Conservation (phyloP, 1,140 invertebrate species). For the Cydia strobilella region DNA sequence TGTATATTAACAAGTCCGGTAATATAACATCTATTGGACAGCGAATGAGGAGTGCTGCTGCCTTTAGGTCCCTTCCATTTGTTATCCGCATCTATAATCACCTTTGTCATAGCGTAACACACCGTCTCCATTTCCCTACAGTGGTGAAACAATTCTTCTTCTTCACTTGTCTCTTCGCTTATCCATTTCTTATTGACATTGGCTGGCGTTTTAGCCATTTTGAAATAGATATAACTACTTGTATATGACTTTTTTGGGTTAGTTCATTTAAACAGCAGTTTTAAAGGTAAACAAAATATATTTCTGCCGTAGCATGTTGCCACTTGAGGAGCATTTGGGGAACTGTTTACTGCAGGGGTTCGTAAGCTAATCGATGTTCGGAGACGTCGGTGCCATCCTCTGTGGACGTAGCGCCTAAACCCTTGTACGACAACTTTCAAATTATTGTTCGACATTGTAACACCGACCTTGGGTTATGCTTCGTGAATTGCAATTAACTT, state of each 20-base stretch:
- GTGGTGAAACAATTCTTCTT: conserved; percentile 64
- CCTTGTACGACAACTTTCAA: conserved; percentile 63
- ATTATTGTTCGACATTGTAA: conserved; percentile 65
- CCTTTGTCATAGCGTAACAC: conserved; percentile 71
- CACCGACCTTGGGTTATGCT: conserved; percentile 54
- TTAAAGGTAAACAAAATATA: conserved; percentile 14
- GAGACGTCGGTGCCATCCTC: conserved; percentile 63
- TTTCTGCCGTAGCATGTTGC: conserved; percentile 44
- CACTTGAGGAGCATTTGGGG: conserved; percentile 54
- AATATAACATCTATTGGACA: conserved; percentile 73
- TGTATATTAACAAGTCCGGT: conserved; percentile 77
- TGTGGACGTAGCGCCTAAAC: conserved; percentile 44
- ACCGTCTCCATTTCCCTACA: conserved; percentile 67
- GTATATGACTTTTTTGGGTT: conserved; percentile 32
- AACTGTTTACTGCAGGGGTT: conserved; percentile 55
- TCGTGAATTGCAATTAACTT: conserved; percentile 16
- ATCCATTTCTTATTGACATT: conserved; percentile 70
- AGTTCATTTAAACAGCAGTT: conserved; percentile 16
- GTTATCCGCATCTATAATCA: conserved; percentile 68
- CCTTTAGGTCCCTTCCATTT: conserved; percentile 63
- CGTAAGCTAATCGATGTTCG: conserved; percentile 62
- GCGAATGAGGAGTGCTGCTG: conserved; percentile 52
- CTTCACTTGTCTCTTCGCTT: conserved; percentile 63
- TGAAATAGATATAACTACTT: conserved; percentile 42
- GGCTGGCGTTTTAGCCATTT: conserved; percentile 49